phyloP scores from a whole-genome alignment of 2,797 vertebrate species.

The Choloepus didactylus region DNA sequence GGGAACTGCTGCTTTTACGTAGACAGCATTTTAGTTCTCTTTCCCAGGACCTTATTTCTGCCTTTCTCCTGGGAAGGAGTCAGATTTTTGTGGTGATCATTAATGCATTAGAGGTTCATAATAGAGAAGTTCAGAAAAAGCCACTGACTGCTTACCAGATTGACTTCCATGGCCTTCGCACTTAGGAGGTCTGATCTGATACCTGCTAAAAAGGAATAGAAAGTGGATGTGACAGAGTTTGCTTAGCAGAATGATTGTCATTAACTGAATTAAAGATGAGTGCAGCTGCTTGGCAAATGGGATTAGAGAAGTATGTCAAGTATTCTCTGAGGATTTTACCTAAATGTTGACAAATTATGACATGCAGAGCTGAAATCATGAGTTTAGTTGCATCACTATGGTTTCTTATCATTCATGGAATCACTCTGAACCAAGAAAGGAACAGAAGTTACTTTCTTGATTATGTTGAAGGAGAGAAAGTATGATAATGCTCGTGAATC shows the following conservation, averaged over 20 bases:
- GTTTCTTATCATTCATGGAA: conserved; percentile 30
- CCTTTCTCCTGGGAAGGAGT: background rate
- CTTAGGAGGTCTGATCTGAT: background rate
- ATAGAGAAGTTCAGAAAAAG: background rate
- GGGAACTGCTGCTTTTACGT: background rate
- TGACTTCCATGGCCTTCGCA: background rate
- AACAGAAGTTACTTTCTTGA: conserved; percentile 1
- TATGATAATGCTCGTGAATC: background rate
- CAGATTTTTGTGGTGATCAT: background rate
- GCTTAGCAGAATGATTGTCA: background rate
- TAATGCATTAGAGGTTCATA: background rate
- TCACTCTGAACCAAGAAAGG: background rate
- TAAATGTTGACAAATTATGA: conserved; percentile 23
- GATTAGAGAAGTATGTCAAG: background rate
- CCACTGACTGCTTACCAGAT: background rate
- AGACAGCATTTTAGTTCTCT: conserved; percentile 15
- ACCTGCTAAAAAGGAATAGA: background rate
- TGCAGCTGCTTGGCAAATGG: background rate
- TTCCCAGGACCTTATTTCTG: background rate
- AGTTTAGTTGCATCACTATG: background rate
- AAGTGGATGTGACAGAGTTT: background rate
- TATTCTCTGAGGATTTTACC: conserved; percentile 36
- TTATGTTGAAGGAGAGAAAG: conserved; percentile 33
- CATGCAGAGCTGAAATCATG: background rate
- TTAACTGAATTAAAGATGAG: background rate